Evolutionary conservation across 92 coral and sea anemone genomes (phyloP).

Genomic region (Heliopora coerulea): DNA sequence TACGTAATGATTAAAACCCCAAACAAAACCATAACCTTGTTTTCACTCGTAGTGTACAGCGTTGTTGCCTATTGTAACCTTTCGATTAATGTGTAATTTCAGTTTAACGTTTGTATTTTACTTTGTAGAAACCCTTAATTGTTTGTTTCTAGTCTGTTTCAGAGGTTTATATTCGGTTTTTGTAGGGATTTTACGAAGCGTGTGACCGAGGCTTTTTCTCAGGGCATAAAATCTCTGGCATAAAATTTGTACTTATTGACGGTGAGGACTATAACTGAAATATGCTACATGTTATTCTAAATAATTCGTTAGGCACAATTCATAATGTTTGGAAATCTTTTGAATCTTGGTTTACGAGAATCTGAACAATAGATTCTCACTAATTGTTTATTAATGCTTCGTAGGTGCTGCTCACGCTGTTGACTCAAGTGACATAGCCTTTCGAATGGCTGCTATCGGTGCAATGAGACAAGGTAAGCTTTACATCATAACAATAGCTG

Average conservation of each 20-base stretch:
- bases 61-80: neutral
- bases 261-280: too few species aligned
- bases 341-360: neutral
- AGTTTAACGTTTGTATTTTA: neutral
- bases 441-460: constrained; percentile 91
- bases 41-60: too few species aligned
- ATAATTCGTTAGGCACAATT: too few species aligned
- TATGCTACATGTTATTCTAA: too few species aligned
- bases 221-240: constrained; percentile 92
- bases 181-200: constrained; percentile 91
- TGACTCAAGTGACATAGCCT: constrained; percentile 96
- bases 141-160: constrained; percentile 21
- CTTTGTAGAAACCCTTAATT: neutral
- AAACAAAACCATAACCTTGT: too few species aligned
- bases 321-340: neutral
- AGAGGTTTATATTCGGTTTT: too few species aligned
- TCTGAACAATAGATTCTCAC: neutral
- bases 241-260: constrained; percentile 85
- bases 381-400: neutral
- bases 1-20: too few species aligned
- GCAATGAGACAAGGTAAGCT: constrained; percentile 93
- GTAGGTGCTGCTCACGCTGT: constrained; percentile 97
- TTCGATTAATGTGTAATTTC: neutral
- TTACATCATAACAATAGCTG: too few species aligned
- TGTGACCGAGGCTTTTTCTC: constrained; percentile 93